Base-by-base conservation (phyloP, 35 echinoderm and acorn worm genomes). In the Strongylocentrotus purpuratus region DNA sequence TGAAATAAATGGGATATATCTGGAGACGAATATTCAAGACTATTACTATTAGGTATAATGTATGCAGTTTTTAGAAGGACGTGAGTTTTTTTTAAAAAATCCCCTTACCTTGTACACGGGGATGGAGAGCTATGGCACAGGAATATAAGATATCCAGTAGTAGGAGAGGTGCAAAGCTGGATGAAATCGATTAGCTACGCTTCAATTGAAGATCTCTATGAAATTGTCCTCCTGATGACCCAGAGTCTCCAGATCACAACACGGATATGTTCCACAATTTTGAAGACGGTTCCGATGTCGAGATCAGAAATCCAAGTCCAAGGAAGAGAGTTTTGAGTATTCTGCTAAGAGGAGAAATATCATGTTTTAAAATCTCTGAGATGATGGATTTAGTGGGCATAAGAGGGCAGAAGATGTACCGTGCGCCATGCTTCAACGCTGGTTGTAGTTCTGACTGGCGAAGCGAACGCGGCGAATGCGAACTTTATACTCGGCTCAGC, bases 401-500 rank as follows among this genome's bases (percentile, higher is more conserved):
- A 41, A 41, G 35, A 41, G 35, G 35, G 35, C 35, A 78, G 65
- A 78, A 78, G 25, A 78, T 78, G 65, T 78, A 28, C 65, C 2
- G 65, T n/a, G 28, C 65, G 65, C 65, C 65, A 78, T 78, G 18
- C 65, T 78, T 78, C 7, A 8, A 78, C 28, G 65, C 65, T 78
- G 65, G 65, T 78, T 78, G 65, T 78, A 78, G 32, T 25, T 18
- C 87, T 45, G 45, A 89, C 87, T 89, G 87, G 31, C 87, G 87
- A 89, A 89, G 87, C 87, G 13, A 89, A 89, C 13, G 45, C 14
- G 10, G 12, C 87, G 87, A 45, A 89, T 89, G 87, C 87, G 32
- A 89, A 31, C 45, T 89, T 89, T 89, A 89, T 89, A 89, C 87
- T 46, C 33, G 12, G 45, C 87, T 89, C 87, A 89, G 45, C 87